Evolutionary conservation across 2,113 vertebrate genomes (phyloP).

Genomic region (Eubucco bourcierii): DNA sequence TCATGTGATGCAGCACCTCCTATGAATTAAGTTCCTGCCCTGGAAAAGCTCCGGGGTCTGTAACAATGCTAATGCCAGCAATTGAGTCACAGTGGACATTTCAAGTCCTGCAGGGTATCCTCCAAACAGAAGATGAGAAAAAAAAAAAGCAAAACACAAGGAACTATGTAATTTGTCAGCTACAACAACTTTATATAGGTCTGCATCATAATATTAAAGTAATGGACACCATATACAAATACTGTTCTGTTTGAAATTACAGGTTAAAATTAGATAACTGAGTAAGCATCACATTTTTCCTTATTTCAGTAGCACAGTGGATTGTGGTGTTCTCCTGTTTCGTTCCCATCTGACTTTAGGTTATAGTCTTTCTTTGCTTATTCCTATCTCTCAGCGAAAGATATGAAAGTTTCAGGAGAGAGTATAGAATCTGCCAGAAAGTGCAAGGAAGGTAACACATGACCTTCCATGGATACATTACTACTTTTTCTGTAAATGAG

Average conservation of each 20-base stretch:
- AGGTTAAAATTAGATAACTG: neutral
- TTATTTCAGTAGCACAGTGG: neutral
- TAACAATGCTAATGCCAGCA: neutral
- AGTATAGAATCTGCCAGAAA: neutral
- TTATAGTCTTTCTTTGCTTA: neutral
- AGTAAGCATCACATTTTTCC: neutral
- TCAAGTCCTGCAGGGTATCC: neutral
- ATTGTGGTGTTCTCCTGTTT: neutral
- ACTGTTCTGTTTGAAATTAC: neutral
- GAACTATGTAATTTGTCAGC: neutral
- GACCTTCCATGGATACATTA: neutral
- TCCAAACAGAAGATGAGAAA: neutral
- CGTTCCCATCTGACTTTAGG: neutral
- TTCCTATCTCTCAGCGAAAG: neutral
- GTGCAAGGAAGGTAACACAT: neutral
- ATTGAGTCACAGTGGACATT: neutral
- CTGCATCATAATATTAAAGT: neutral
- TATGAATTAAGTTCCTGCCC: neutral
- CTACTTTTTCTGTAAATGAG: neutral
- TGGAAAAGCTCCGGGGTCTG: neutral
- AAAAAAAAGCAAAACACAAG: neutral
- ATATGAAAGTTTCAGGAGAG: neutral
- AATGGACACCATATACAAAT: neutral
- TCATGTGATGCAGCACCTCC: neutral
- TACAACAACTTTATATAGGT: neutral